Evolutionary conservation across 2,888 invertebrate genomes (phyloP), one percentile per base, ranked within the genome.

Genomic region (Amphiduros pacificus): DNA sequence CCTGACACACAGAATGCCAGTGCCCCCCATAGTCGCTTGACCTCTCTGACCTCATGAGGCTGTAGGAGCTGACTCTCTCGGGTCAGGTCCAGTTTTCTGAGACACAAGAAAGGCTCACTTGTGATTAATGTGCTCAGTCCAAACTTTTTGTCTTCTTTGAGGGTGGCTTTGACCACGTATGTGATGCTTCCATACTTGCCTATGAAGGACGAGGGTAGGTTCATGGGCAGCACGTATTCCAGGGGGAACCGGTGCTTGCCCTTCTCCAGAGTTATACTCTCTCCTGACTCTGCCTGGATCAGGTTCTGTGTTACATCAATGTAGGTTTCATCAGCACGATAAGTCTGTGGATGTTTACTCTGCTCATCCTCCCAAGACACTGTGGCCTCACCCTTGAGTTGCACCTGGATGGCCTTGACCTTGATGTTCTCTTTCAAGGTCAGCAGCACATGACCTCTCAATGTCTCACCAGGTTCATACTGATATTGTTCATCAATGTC

Each of bases 401-500:
- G 69, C 2, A 74, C 61, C 57, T 54, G 57, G 41, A 71, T 71
- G n/a, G 61, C 59, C 55, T 66, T 69, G 50, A 71, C 41, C 22
- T 60, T 61, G 51, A 70, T 58, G 3, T 62, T 49, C 22, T 68
- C 71, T 1, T 36, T 60, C 2, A 64, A 44, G 11, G 24, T 14
- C 17, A 73, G 60, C 20, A 70, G 31, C 3, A 73, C 64, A 6
- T 64, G 63, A 2, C 81, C 81, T 4, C 76, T 60, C 17, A 82
- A 65, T 24, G 74, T 70, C 72, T 82, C 80, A 9, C 80, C 80
- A 1, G 81, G 81, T 56, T 77, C 78, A 55, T 80, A 81, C 70
- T 81, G 81, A 61, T 82, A 82, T 63, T 82, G 81, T 64, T 81
- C 80, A 65, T 82, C 81, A 20, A 82, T 82, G 64, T 82, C 81